Evolutionary conservation across 2,888 invertebrate species (phyloP).

Genomic region (Pammene fasciana): DNA sequence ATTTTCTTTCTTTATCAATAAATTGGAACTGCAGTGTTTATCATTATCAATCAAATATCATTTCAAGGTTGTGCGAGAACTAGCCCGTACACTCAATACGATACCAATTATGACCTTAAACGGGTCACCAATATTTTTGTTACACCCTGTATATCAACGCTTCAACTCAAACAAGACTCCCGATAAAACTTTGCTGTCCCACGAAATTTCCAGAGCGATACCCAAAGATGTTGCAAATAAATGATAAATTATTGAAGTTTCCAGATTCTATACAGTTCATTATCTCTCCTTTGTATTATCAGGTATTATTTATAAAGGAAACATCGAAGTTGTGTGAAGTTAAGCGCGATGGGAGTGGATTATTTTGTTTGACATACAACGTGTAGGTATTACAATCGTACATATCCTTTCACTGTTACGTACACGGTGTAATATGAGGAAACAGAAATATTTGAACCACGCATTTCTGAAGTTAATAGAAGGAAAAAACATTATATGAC

Average conservation of each 20-base stretch:
- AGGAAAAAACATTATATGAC: too few species aligned
- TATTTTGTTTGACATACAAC: conserved; percentile 29
- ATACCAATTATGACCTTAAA: too few species aligned
- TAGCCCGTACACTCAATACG: too few species aligned
- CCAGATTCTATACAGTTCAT: conserved; percentile 67
- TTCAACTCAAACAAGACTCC: conserved; percentile 39
- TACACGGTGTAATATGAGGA: too few species aligned
- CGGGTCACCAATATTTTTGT: too few species aligned
- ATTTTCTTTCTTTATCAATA: too few species aligned
- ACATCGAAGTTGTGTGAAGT: conserved; percentile 40
- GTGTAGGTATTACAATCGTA: too few species aligned
- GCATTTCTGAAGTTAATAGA: too few species aligned
- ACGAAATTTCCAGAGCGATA: conserved; percentile 62
- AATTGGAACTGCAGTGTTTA: too few species aligned
- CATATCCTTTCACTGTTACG: not conserved
- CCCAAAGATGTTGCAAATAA: conserved; percentile 60
- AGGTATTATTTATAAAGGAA: conserved; percentile 47
- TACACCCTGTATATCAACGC: conserved; percentile 30
- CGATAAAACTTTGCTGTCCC: conserved; percentile 61
- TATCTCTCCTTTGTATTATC: conserved; percentile 57
- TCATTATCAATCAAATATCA: too few species aligned
- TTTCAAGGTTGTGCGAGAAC: too few species aligned
- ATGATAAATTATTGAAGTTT: conserved; percentile 77
- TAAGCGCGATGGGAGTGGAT: conserved; percentile 27
- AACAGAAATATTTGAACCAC: too few species aligned